Conservation (phyloP, 2,797 vertebrate genomes). For the Sebastes hubbsi region DNA sequence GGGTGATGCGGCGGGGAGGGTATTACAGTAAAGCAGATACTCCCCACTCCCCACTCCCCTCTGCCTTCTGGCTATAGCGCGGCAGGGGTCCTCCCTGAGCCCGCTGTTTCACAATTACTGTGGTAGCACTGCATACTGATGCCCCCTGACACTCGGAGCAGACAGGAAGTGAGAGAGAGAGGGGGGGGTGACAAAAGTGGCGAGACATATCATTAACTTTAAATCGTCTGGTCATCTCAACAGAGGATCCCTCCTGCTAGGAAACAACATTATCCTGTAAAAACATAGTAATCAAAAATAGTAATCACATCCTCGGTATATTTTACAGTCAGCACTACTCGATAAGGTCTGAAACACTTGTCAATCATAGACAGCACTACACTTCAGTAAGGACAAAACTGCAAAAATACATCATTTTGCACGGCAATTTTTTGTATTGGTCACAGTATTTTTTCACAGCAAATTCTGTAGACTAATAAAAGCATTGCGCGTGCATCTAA, state of each 20-base stretch:
- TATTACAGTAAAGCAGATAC: conserved; percentile 52
- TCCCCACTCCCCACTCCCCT: background rate
- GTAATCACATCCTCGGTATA: background rate
- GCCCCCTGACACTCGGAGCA: conserved; percentile 52
- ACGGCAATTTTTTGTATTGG: background rate
- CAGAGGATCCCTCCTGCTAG: conserved; percentile 3
- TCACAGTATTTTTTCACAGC: background rate
- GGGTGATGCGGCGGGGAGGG: conserved; percentile 26
- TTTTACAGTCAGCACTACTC: background rate
- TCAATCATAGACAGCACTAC: conserved; percentile 5
- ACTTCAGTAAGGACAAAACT: background rate
- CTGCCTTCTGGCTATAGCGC: background rate
- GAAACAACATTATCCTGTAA: background rate
- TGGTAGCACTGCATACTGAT: conserved; percentile 67
- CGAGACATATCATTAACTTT: conserved; percentile 40
- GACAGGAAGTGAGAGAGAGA: conserved; percentile 43
- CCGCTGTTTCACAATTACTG: conserved; percentile 71
- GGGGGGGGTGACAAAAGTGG: background rate
- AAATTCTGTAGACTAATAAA: background rate
- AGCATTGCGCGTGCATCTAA: background rate
- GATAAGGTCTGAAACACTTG: background rate
- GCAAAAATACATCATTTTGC: background rate
- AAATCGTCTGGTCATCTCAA: conserved; percentile 24
- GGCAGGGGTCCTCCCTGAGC: conserved; percentile 58
- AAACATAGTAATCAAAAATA: conserved; percentile 27